phyloP scores from a whole-genome alignment of 92 coral and sea anemone genomes.

The Anthopleura xanthogrammica region DNA sequence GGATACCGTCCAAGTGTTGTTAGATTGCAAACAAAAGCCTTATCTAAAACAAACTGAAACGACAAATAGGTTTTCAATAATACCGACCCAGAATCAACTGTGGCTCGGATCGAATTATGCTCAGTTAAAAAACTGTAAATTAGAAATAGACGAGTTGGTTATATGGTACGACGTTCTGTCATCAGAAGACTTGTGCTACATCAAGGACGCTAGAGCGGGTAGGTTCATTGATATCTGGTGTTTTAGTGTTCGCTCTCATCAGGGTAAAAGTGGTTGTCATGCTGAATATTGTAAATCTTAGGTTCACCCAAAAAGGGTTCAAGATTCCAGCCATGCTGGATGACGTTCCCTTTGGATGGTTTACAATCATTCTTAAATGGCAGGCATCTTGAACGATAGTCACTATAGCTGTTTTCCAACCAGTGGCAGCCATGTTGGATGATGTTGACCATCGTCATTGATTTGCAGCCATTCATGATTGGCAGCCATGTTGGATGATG shows the following conservation, averaged over 20 bases:
- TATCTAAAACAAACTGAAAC: conserved; percentile 17
- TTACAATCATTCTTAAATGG: background rate
- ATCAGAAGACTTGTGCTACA: conserved; percentile 48
- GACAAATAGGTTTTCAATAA: conserved; percentile 9
- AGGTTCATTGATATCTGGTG: background rate
- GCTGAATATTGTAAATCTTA: no score
- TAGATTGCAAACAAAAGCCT: conserved; percentile 47
- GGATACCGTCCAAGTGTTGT: conserved; percentile 38
- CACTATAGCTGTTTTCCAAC: no score
- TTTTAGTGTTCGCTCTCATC: no score
- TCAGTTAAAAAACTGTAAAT: conserved; percentile 46
- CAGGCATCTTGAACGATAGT: background rate
- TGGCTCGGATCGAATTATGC: conserved; percentile 73
- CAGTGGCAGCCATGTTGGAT: background rate
- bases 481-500: no score
- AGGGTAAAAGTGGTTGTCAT: no score
- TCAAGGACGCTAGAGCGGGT: conserved; percentile 82
- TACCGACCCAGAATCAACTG: conserved; percentile 59
- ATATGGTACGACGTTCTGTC: conserved; percentile 69
- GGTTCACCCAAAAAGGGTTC: no score
- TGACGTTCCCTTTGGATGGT: background rate
- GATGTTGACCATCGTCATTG: background rate
- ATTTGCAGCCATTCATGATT: background rate
- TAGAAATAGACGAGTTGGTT: conserved; percentile 80
- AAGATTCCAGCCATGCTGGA: background rate